Evolutionary conservation across 1,140 invertebrate genomes (phyloP).

Genomic region (Pissodes strobi): DNA sequence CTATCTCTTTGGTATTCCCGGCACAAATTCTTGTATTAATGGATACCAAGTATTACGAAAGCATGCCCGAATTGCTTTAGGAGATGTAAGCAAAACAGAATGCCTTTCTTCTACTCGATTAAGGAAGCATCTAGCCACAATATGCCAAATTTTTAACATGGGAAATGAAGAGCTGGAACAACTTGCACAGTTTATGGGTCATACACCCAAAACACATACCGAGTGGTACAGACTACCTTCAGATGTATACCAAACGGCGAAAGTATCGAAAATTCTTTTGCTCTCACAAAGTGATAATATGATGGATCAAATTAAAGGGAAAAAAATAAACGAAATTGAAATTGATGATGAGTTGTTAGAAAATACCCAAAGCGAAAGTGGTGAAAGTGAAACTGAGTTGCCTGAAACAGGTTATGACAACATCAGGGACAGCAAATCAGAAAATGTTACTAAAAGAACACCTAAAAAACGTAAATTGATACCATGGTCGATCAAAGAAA

Average conservation of each 20-base stretch:
- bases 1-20: constrained; percentile 42
- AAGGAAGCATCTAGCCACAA: constrained; percentile 50
- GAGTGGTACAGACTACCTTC: constrained; percentile 36
- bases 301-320: constrained; percentile 43
- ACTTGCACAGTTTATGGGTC: constrained; percentile 48
- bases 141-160: constrained; percentile 49
- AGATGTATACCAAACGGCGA: constrained; percentile 41
- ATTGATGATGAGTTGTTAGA: constrained; percentile 23
- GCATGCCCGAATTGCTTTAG: constrained; percentile 34
- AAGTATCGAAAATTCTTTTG: constrained; percentile 47
- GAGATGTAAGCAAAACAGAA: constrained; percentile 45
- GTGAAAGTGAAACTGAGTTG: too few species aligned
- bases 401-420: too few species aligned
- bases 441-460: background rate
- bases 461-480: constrained; percentile 4
- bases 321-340: constrained; percentile 46
- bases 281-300: constrained; percentile 46
- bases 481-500: background rate
- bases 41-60: constrained; percentile 47
- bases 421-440: background rate
- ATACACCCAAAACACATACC: constrained; percentile 30
- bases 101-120: constrained; percentile 44
- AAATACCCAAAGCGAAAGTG: constrained; percentile 34
- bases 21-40: constrained; percentile 33
- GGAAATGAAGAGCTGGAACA: constrained; percentile 45